A percentile compares a stretch with the other conserved stretches of the same genome.
These are phyloP conservation scores for Triplophysa yarkandensis DNA, from an alignment of 2,797 vertebrate genomes.

Conservation along the genomic window DNA sequence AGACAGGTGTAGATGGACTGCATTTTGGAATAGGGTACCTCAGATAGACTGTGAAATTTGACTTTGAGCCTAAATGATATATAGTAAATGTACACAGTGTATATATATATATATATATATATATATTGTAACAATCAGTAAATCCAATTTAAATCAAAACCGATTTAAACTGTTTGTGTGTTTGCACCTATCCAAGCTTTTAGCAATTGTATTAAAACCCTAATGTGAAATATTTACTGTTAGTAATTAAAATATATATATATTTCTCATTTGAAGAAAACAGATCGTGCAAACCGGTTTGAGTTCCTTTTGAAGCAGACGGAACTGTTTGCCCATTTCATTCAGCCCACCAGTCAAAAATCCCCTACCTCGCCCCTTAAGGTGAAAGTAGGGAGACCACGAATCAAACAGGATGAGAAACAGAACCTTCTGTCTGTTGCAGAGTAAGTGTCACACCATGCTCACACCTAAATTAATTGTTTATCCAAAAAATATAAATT, in stretches of 20 bases:
- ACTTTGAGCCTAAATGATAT: background rate
- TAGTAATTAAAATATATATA: no score
- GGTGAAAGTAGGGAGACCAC: conserved; percentile 80
- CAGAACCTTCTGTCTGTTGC: conserved; percentile 83
- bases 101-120: no score
- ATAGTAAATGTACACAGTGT: no score
- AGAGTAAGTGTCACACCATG: conserved; percentile 75
- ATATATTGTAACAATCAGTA: no score
- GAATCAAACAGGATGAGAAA: conserved; percentile 84
- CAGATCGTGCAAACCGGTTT: conserved; percentile 85
- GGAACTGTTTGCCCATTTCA: conserved; percentile 88
- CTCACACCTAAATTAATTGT: conserved; percentile 22
- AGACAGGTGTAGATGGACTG: background rate
- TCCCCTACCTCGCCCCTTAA: conserved; percentile 84
- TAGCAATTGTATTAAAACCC: no score
- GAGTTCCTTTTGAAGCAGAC: conserved; percentile 89
- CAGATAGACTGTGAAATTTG: background rate
- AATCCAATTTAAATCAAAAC: no score
- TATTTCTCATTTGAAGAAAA: conserved; percentile 73
- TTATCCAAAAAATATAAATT: no score
- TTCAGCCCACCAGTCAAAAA: conserved; percentile 86
- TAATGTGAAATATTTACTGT: no score
- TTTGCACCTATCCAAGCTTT: no score
- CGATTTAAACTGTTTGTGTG: no score
- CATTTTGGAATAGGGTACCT: background rate